Evolutionary conservation across 2,888 invertebrate genomes (phyloP), one percentile per base, ranked within the genome.

Genomic region (Drosophila merina): DNA sequence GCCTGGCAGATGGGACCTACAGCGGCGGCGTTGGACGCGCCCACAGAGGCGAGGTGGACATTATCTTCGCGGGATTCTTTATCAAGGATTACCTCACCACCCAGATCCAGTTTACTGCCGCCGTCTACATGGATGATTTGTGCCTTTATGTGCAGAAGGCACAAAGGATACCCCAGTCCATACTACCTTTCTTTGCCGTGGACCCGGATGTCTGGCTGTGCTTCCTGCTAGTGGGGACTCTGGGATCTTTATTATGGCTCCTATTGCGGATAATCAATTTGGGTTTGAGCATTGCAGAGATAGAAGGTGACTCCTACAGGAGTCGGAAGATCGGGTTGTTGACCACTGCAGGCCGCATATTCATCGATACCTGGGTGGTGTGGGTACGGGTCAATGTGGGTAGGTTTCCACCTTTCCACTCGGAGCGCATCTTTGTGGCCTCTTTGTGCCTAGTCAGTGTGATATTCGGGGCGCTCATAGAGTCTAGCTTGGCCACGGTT

Each of bases 121-220:
- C 91, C 1, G 88, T 92, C 5, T 91, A 90, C 72, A 89, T 86
- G 70, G 92, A 92, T 45, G 80, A 90, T 20, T 77, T 92, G 6
- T 92, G 92, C 42, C 88, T 92, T 33, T 88, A 89, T 51, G 92
- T 92, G 3, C 88, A 88, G 47, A 92, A 92, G 82, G 91, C 92
- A 0, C 87, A 89, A 55, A 79, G 88, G 1, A 88, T 92, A 58
- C 92, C 92, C 1, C 89, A 89, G 67, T 91, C 92, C 8, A 89
- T 91, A 45, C 72, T 92, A 1, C 91, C 92, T 0, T 78, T 92
- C 2, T 90, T 90, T 59, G 90, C 90, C 6, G 89, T 92, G 1
- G 78, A 87, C 9, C 40, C 57, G 6, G 81, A 87, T 58, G 88
- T 92, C 66, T 92, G 92, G 92, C 52, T 90, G 2, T 80, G 88